Evolutionary conservation across 23 tunicate species (phyloP), one percentile per base, ranked within the genome.

Genomic region (Aplidium turbinatum): DNA sequence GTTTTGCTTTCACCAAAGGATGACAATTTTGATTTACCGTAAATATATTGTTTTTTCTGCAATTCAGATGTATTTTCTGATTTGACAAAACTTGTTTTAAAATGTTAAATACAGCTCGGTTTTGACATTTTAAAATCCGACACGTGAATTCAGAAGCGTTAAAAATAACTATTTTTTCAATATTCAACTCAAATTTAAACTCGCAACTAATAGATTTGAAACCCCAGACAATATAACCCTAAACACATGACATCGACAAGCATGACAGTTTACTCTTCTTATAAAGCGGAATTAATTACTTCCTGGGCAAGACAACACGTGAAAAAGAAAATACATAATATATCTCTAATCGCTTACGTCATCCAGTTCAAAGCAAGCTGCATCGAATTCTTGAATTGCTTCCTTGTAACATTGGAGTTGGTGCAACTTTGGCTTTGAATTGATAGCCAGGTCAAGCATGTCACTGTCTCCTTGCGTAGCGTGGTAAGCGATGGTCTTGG

Each of bases 361-460:
- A 45, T 88, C 96, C 57, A 88, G 57, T 28, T 81, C 96, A 47
- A 32, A 88, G 75, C 96, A 88, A 26, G 55, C 47, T 20, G 36
- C 33, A 77, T 88, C 87, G 36, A 88, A 88, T 33, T 46, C 56
- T 23, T 84, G 51, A 38, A 81, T 54, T 0, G 82, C 96, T 16
- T 50, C 51, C 57, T 68, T 67, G 87, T 88, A 88, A 47, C 96
- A 88, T 16, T 63, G 24, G 64, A 81, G 36, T 34, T 81, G 54
- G 7, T 29, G 45, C 25, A 88, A 66, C 16, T 34, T 29, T 16
- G 96, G 96, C 60, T 31, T 68, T 18, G 70, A 33, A 29, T 35
- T 22, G 22, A 53, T 42, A 4, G 48, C 77, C 65, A 64, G 39
- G 31, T 5, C 42, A 3, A 66, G 31, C 36, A 86, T 34, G 25